Evolutionary conservation across 2,113 vertebrate species (phyloP), one percentile per base, ranked within the genome.

Genomic region (Anser cygnoides): DNA sequence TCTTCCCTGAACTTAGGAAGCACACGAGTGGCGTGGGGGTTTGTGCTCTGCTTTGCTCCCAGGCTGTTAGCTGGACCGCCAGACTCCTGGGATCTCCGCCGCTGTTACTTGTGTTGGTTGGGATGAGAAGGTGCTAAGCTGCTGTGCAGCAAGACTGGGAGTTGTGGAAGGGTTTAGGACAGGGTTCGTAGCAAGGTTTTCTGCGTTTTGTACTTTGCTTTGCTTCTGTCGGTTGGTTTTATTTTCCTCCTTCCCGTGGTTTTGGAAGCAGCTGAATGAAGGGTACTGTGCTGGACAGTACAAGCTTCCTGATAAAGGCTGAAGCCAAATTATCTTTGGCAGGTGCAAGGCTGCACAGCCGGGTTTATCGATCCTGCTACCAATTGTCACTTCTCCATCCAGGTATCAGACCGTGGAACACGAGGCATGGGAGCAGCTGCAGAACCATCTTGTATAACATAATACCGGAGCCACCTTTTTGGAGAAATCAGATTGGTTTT

Each of bases 71-170:
- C 5, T 3, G 43, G 29, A 7, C 50, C 54, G 20, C 12, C 5
- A 6, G 55, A 6, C 21, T 5, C 0, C 2, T 6, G 22, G 52
- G 26, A 8, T 33, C 50, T n/a, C 15, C 6, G n/a, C 14, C 50
- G 62, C 41, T 31, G 46, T 21, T 84, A 19, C 11, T 5, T 2
- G 5, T 29, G 25, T n/a, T 18, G 31, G 11, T 41, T 0, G 1
- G 41, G 54, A 4, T 19, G 15, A 22, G 19, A 17, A 63, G 55
- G 46, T 0, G 4, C 31, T 29, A 0, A 31, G n/a, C 25, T 46
- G 54, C 68, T 62, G 35, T 29, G 43, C 65, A 41, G 33, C 39
- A 35, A 26, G 37, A 16, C 57, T 52, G 49, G 70, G 62, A 46
- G 12, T 33, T 22, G 28, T 50, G 49, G 75, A 39, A 52, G 68